Evolutionary conservation across 2,888 invertebrate genomes (phyloP).

Genomic region (Dorcus hopei): DNA sequence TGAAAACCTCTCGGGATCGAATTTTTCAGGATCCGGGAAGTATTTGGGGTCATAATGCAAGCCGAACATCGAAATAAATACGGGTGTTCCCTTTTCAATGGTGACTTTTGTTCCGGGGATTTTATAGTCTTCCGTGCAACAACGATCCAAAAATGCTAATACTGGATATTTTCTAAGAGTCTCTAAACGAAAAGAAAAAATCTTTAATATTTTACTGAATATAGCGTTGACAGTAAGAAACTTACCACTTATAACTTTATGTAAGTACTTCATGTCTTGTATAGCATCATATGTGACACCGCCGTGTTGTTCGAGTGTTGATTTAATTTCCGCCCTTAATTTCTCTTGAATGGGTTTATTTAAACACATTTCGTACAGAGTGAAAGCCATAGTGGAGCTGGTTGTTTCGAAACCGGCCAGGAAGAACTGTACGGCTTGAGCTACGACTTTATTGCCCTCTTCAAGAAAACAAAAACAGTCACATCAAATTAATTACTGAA

Average conservation of each 20-base stretch:
- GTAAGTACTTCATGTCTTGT: conserved; percentile 56
- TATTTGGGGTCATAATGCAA: conserved; percentile 35
- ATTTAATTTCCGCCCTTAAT: conserved; percentile 43
- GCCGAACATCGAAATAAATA: conserved; percentile 37
- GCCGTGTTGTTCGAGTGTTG: conserved; percentile 41
- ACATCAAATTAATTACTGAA: neutral
- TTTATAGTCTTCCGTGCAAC: conserved; percentile 29
- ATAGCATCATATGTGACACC: conserved; percentile 54
- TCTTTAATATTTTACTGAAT: neutral
- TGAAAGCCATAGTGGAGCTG: conserved; percentile 52
- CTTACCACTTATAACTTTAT: conserved; percentile 56
- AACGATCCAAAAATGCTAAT: conserved; percentile 29
- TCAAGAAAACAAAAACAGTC: conserved; percentile 26
- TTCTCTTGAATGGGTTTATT: conserved; percentile 45
- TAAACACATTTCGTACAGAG: conserved; percentile 43
- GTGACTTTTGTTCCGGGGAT: conserved; percentile 29
- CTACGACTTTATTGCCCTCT: conserved; percentile 57
- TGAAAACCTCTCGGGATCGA: conserved; percentile 34
- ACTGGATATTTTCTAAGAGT: conserved; percentile 44
- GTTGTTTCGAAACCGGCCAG: conserved; percentile 53
- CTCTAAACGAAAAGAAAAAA: conserved; percentile 31
- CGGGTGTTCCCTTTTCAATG: conserved; percentile 35
- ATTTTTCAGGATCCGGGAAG: conserved; percentile 36
- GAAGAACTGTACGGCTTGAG: conserved; percentile 60
- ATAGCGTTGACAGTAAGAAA: neutral